phyloP scores from a whole-genome alignment of 2,797 vertebrate species.

The Anolis apletophallus region DNA sequence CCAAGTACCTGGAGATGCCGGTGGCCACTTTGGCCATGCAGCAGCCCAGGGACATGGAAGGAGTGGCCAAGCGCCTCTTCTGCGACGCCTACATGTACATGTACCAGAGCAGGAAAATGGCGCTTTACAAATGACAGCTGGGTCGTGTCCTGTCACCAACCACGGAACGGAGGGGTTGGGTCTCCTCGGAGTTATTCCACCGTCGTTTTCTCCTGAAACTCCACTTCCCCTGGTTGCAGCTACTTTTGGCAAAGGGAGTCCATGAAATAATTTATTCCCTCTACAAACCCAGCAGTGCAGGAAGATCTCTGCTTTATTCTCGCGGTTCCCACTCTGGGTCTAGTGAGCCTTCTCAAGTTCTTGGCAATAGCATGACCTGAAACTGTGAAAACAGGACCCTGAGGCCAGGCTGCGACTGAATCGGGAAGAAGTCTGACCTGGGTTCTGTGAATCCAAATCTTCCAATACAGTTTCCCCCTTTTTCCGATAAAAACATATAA shows the following conservation, averaged over 20 bases:
- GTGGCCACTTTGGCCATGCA: slow-evolving; percentile 80
- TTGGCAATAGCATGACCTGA: background rate
- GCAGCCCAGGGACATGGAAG: slow-evolving; percentile 88
- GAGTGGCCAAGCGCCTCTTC: slow-evolving; percentile 90
- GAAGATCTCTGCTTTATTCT: too few relatives aligned
- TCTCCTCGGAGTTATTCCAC: background rate
- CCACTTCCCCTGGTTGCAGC: background rate
- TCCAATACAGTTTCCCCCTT: background rate
- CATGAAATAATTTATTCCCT: background rate
- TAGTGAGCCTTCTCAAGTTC: too few relatives aligned
- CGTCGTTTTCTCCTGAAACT: background rate
- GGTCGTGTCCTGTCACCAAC: background rate
- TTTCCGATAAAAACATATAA: too few relatives aligned
- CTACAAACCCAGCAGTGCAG: background rate
- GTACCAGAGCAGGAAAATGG: slow-evolving; percentile 87
- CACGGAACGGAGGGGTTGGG: accelerated
- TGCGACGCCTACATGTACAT: slow-evolving; percentile 94
- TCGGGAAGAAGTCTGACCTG: background rate
- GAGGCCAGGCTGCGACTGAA: background rate
- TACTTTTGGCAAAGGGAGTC: background rate
- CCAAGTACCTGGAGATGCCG: slow-evolving; percentile 83
- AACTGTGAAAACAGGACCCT: background rate
- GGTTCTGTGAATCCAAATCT: background rate
- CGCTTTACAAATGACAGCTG: slow-evolving; percentile 83
- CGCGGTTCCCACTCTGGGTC: background rate